Percentiles rank a stretch among this genome's conserved stretches.
phyloP scores from a whole-genome alignment of 2,888 invertebrate species.

The Leptopterna dolabrata region DNA sequence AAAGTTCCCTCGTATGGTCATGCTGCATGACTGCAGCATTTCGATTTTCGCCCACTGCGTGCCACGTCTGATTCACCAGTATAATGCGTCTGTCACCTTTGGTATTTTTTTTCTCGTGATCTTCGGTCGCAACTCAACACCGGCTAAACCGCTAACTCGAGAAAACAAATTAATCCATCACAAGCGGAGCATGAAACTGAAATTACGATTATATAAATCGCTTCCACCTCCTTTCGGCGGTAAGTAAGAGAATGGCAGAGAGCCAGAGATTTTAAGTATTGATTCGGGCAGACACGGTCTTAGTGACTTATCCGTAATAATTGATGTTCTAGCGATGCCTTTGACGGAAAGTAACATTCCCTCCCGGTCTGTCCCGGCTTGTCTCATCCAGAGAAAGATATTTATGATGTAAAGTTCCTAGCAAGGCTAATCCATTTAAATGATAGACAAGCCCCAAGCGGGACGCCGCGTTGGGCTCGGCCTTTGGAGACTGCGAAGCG shows the following conservation, averaged over 20 bases:
- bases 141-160: not conserved
- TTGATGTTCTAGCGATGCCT: conserved; percentile 10
- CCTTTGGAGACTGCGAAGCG: not conserved
- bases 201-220: conserved; percentile 3
- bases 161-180: not conserved
- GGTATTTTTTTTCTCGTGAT: too few relatives aligned
- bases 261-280: conserved; percentile 28
- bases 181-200: not conserved
- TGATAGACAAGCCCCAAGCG: conserved; percentile 20
- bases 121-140: too few relatives aligned
- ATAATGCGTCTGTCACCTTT: too few relatives aligned
- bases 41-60: too few relatives aligned
- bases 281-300: conserved; percentile 6
- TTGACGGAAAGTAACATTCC: not conserved
- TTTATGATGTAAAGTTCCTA: not conserved
- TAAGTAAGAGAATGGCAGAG: conserved; percentile 15
- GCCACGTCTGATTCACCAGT: too few relatives aligned
- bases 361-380: not conserved
- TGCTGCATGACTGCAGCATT: too few relatives aligned
- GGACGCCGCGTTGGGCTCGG: not conserved
- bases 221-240: not conserved
- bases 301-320: not conserved
- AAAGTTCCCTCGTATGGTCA: too few relatives aligned
- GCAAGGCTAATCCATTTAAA: not conserved
- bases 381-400: not conserved